phyloP scores from a whole-genome alignment of 2,797 vertebrate species.

The Sebastes steindachneri region DNA sequence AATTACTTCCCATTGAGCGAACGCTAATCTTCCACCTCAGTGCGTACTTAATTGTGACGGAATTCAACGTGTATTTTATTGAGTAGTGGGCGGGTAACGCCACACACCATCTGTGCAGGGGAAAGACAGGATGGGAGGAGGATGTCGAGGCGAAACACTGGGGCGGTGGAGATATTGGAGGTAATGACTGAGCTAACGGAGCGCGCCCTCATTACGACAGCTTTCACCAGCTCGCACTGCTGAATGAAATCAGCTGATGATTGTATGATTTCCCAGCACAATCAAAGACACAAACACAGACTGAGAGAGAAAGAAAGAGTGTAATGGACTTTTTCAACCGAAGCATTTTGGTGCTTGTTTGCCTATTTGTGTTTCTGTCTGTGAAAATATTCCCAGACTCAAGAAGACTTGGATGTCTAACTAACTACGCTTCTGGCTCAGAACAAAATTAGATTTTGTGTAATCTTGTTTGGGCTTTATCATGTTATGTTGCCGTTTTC shows the following conservation, averaged over 20 bases:
- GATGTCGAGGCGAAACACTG: neutral
- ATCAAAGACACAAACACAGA: neutral
- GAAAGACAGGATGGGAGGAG: neutral
- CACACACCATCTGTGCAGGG: neutral
- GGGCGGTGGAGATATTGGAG: neutral
- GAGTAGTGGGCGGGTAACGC: neutral
- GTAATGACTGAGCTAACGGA: slow-evolving; percentile 25
- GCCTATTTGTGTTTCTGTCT: neutral
- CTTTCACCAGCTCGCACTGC: slow-evolving; percentile 18
- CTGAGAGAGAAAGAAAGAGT: neutral
- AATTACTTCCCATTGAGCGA: neutral
- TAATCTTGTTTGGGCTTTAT: slow-evolving; percentile 38
- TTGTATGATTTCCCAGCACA: slow-evolving; percentile 26
- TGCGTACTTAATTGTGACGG: neutral
- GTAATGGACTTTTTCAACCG: neutral
- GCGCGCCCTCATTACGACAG: slow-evolving; percentile 4
- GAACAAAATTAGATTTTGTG: slow-evolving; percentile 29
- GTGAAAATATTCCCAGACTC: neutral
- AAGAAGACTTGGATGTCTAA: neutral
- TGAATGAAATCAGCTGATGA: slow-evolving; percentile 22
- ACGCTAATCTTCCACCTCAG: neutral
- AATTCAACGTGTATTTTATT: slow-evolving; percentile 9
- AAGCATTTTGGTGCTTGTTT: neutral
- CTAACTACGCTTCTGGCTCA: neutral
- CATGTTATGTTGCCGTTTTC: slow-evolving; percentile 24